Conservation (phyloP, 2,113 vertebrate genomes). For the Tachysurus vachellii region DNA sequence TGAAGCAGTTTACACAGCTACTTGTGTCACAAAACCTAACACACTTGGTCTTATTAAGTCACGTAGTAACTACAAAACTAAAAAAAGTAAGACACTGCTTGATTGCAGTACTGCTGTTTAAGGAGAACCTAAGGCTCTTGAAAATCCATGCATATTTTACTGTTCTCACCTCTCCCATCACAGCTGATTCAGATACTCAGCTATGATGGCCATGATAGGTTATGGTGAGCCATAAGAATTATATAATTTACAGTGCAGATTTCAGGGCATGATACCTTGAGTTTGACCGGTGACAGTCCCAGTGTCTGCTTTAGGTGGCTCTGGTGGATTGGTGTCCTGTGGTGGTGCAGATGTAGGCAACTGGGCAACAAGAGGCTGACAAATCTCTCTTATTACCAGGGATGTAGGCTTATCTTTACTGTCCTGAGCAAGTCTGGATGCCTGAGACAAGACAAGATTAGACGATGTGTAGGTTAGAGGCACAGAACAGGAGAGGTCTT, state of each 20-base stretch:
- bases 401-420: constrained; percentile 77
- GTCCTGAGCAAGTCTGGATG: constrained; percentile 71
- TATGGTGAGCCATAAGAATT: not conserved
- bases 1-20: not conserved
- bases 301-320: constrained; percentile 69
- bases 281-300: constrained; percentile 62
- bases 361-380: constrained; percentile 57
- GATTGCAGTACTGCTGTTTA: not conserved
- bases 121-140: not conserved
- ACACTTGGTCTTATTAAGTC: not conserved
- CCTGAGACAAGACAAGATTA: constrained; percentile 53
- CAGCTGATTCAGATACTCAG: not conserved
- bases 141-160: not conserved
- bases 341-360: constrained; percentile 63
- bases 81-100: not conserved
- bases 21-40: not conserved
- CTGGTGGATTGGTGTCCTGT: constrained; percentile 66
- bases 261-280: constrained; percentile 62
- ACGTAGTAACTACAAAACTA: no score
- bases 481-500: not conserved
- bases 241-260: not conserved
- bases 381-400: constrained; percentile 74
- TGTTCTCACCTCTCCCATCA: not conserved
- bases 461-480: not conserved
- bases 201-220: not conserved